A percentile compares a stretch with the other conserved stretches of the same genome.
Evolutionary conservation across 2,888 invertebrate species (phyloP).

Genomic region (Sarcophaga rosellei): DNA sequence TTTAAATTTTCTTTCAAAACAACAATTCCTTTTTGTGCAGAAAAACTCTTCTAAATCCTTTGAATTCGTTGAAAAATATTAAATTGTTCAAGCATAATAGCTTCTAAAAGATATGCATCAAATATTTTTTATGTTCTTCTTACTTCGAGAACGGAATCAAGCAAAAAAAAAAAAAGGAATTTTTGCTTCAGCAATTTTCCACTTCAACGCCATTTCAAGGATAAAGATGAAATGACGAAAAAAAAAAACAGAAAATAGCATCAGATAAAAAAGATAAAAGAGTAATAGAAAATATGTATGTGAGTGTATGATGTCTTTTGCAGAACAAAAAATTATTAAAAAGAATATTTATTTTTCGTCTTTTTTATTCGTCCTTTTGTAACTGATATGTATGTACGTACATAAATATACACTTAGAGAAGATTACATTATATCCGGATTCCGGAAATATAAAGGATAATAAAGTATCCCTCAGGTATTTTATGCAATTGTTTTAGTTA

Average conservation of each 20-base stretch:
- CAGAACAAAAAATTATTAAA: conserved; percentile 29
- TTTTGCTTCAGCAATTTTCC: conserved; percentile 35
- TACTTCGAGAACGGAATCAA: neutral
- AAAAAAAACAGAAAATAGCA: neutral
- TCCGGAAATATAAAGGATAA: too few relatives aligned
- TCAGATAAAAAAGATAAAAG: neutral
- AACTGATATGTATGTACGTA: too few relatives aligned
- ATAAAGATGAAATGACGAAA: conserved; percentile 18
- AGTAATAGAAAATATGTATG: conserved; percentile 9
- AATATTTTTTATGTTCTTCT: neutral
- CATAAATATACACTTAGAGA: too few relatives aligned
- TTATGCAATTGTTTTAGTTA: too few relatives aligned
- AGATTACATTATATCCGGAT: too few relatives aligned
- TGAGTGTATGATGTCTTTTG: conserved; percentile 15
- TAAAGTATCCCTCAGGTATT: too few relatives aligned
- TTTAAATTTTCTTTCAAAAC: too few relatives aligned
- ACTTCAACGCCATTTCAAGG: conserved; percentile 51
- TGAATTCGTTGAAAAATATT: too few relatives aligned
- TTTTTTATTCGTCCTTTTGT: too few relatives aligned
- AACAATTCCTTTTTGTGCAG: too few relatives aligned
- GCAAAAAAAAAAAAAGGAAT: conserved; percentile 12
- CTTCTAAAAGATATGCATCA: neutral
- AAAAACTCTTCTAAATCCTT: too few relatives aligned
- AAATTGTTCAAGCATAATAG: too few relatives aligned
- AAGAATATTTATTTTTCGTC: neutral